phyloP scores from a whole-genome alignment of 1,140 invertebrate species.

The Drosophila varians region DNA sequence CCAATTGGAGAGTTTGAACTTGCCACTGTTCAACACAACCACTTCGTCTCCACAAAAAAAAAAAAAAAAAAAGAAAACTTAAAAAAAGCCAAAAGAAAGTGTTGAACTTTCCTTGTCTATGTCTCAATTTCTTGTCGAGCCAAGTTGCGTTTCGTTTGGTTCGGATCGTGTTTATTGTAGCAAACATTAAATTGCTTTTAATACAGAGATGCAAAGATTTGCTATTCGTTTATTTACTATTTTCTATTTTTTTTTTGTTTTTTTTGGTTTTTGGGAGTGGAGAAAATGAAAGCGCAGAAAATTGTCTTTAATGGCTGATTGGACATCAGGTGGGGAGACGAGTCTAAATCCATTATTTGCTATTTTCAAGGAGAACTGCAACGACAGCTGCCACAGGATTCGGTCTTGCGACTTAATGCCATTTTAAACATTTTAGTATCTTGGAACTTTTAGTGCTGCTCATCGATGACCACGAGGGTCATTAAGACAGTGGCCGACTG shows the following conservation, averaged over 20 bases:
- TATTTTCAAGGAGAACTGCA: background rate
- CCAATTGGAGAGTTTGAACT: constrained; percentile 52
- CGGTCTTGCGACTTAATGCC: constrained; percentile 5
- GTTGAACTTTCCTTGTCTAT: constrained; percentile 70
- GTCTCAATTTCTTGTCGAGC: constrained; percentile 61
- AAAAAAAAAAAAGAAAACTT: background rate
- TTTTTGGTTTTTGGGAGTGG: constrained; percentile 19
- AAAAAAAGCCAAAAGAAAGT: constrained; percentile 58
- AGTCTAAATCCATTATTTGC: background rate
- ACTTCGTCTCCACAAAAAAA: background rate
- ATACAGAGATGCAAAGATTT: constrained; percentile 65
- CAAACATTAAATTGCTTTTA: constrained; percentile 74
- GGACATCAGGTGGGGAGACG: background rate
- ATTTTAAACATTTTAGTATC: constrained; percentile 24
- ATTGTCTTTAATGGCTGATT: constrained; percentile 47
- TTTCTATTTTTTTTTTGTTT: too few species aligned
- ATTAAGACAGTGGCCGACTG: constrained; percentile 64
- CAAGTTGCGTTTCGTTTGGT: constrained; percentile 27
- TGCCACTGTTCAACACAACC: constrained; percentile 49
- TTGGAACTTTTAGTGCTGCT: constrained; percentile 20
- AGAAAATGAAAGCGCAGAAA: constrained; percentile 68
- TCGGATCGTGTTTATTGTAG: constrained; percentile 56
- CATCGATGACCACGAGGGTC: constrained; percentile 41
- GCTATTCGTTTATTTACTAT: constrained; percentile 3
- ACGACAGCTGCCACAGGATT: constrained; percentile 26